Evolutionary conservation across 2,113 vertebrate species (phyloP), one percentile per base, ranked within the genome.

Genomic region (Oenanthe melanoleuca): DNA sequence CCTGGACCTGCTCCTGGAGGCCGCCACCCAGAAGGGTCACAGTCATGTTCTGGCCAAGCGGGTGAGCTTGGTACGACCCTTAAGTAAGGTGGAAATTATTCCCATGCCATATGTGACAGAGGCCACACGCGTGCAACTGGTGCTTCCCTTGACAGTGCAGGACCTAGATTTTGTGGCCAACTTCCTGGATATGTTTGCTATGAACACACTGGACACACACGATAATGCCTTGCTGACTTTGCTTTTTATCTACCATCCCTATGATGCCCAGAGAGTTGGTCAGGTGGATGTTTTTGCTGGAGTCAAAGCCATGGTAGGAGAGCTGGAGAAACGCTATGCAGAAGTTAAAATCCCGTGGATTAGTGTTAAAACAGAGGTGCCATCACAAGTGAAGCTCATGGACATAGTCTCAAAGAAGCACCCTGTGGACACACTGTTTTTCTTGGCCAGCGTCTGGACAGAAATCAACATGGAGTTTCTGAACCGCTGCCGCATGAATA

Each of bases 381-480:
- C 99, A 1, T 99, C 99, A 0, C 99, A 99, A 96, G 98, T 99
- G 65, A 99, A 99, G 66, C 98, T 99, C 80, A 99, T 99, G 99
- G 99, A 99, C 89, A 98, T 99, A 63, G 98, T 99, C 85, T 99
- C 99, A 3, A 99, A 99, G 97, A 99, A 99, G 96, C 99, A 99
- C 93, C 99, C 99, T 0, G 98, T 99, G 93, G 99, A 99, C 94
- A 99, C 99, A 0, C 98, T 99, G 18, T 99, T 99, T 91, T 99
- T 99, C 93, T 96, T 99, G 66, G 97, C 98, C 78, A 98, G 98
- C 0, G 98, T 99, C 72, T 99, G 99, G 99, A 99, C 99, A 0
- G 98, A 99, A 96, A 98, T 99, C 47, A 99, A 98, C 16, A 97
- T 97, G 0, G 99, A 99, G 89, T 99, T 99, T 81, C 98, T 99